Evolutionary conservation across 2,888 invertebrate species (phyloP), one percentile per base, ranked within the genome.

Genomic region (Patella pellucida): DNA sequence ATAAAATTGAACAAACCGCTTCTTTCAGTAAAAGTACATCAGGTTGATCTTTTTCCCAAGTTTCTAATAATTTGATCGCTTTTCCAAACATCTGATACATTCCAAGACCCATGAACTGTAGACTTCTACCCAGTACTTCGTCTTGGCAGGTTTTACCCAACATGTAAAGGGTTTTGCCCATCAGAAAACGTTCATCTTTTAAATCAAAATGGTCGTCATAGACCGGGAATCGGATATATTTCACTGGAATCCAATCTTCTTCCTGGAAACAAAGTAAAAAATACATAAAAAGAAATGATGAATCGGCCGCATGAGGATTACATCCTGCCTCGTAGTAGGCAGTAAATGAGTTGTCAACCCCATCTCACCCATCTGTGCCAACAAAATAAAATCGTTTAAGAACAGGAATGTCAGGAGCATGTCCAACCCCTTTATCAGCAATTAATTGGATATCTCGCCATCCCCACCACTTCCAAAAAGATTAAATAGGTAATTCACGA

Each of bases 181-280:
- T 92, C 67, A 96, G 92, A 86, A 94, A 93, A 50, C 93, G 90
- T 9, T 94, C 93, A 82, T 96, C 94, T 77, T 91, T 93, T 27
- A 97, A 92, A 91, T 97, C 97, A 92, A 97, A 96, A 90, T 98
- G 97, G 87, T 96, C 95, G 92, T 98, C 97, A 91, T 95, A 95
- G 89, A 93, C 96, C 0, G 95, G 94, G 89, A 97, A 96, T 85
- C 95, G 93, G 62, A 99, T 87, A 89, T 93, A 97, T 76, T 93
- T 93, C 0, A 98, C 94, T 83, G 97, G 93, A 12, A 97, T 93
- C 91, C 94, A 95, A 41, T 94, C 91, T 88, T 91, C 85, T 54
- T 87, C 87, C 85, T 88, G 79, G 23, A 79, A 82, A 70, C 41
- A 41, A 27, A 12, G 56, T 73, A 79, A 54, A 73, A 72, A 68